phyloP scores from a whole-genome alignment of 1,140 invertebrate genomes.

The Eueides isabella region DNA sequence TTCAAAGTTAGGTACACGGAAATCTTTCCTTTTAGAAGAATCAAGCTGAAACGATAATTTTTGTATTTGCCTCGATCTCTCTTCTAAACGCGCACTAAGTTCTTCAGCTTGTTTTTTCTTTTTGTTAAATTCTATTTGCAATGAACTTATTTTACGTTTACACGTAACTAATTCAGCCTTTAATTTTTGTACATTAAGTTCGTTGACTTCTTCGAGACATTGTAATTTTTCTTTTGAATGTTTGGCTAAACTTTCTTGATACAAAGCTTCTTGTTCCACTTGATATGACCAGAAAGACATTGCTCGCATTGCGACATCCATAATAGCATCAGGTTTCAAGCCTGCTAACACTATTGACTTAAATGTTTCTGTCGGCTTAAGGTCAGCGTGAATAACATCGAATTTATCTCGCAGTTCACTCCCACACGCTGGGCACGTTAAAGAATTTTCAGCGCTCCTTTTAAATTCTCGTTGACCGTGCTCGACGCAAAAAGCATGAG shows the following conservation, averaged over 20 bases:
- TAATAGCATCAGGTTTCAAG: conserved; percentile 78
- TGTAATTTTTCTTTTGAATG: conserved; percentile 74
- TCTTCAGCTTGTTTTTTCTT: conserved; percentile 76
- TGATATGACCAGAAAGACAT: conserved; percentile 83
- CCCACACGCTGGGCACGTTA: conserved; percentile 79
- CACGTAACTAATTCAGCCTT: conserved; percentile 75
- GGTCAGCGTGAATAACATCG: conserved; percentile 81
- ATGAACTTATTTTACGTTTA: conserved; percentile 71
- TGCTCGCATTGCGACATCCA: conserved; percentile 81
- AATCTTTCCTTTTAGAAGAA: conserved; percentile 69
- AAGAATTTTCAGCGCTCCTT: conserved; percentile 68
- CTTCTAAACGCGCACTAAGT: conserved; percentile 68
- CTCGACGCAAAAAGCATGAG: conserved; percentile 82
- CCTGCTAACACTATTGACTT: conserved; percentile 81
- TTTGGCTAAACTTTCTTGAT: conserved; percentile 75
- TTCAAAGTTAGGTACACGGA: conserved; percentile 62
- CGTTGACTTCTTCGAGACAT: conserved; percentile 75
- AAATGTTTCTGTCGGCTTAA: conserved; percentile 78
- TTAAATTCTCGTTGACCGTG: conserved; percentile 80
- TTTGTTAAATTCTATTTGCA: conserved; percentile 74
- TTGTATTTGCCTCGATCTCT: conserved; percentile 76
- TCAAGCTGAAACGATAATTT: conserved; percentile 75
- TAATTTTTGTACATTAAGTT: conserved; percentile 71
- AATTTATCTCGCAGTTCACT: conserved; percentile 78
- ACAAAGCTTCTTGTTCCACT: conserved; percentile 78